Evolutionary conservation across 2,113 vertebrate species (phyloP).

Genomic region (Phaethornis superciliosus): DNA sequence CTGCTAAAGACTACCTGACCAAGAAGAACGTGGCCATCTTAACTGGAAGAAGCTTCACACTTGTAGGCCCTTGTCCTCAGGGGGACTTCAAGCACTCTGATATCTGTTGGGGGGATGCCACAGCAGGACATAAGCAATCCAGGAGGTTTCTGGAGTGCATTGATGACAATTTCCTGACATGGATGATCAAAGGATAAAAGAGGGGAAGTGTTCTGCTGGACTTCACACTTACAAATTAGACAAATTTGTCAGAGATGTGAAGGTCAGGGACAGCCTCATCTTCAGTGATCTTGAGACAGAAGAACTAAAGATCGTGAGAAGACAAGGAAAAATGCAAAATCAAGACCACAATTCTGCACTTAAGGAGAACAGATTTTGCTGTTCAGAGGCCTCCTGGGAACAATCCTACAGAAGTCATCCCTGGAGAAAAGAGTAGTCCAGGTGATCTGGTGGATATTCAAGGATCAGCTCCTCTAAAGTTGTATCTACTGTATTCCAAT

Average conservation of each 20-base stretch:
- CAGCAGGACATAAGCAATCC: neutral
- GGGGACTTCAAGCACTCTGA: neutral
- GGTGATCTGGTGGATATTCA: neutral
- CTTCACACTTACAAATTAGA: neutral
- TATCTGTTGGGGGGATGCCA: neutral
- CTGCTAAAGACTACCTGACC: neutral
- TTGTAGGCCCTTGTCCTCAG: neutral
- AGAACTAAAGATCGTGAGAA: neutral
- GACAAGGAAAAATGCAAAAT: neutral
- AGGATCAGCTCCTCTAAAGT: neutral
- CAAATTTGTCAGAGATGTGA: neutral
- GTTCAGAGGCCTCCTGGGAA: neutral
- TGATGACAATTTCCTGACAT: neutral
- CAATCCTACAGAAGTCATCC: neutral
- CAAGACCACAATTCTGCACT: neutral
- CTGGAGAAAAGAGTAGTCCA: neutral
- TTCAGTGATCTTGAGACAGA: neutral
- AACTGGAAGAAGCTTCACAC: neutral
- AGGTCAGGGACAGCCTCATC: neutral
- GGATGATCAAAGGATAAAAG: neutral
- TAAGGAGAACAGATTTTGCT: neutral
- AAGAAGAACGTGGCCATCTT: neutral
- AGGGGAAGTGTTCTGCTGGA: neutral
- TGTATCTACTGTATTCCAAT: neutral
- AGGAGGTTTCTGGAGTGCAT: neutral